Conservation (phyloP, 2,888 invertebrate genomes). For the Apodemia mormo region DNA sequence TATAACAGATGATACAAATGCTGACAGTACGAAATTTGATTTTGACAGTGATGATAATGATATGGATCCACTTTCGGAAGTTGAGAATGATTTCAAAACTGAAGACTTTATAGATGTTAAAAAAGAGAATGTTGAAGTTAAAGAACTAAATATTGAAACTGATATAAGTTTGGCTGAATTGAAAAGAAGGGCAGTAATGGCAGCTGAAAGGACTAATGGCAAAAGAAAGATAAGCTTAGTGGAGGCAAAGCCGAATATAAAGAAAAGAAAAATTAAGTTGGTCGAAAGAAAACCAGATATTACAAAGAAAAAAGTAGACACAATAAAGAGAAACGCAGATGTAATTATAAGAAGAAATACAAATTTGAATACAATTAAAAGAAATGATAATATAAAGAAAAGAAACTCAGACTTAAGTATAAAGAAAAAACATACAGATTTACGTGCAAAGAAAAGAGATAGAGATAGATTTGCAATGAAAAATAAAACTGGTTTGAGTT, state of each 20-base stretch:
- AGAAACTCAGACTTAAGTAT: neutral
- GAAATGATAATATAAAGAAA: neutral
- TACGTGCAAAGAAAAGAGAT: neutral
- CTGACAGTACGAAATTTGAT: conserved; percentile 10
- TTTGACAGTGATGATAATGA: conserved; percentile 7
- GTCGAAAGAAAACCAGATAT: conserved; percentile 7
- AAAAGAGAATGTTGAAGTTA: neutral
- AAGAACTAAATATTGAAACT: neutral
- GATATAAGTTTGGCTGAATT: conserved; percentile 10
- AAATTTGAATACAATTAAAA: neutral
- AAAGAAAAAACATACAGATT: neutral
- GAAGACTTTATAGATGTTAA: neutral
- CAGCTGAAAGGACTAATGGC: neutral
- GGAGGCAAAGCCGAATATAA: neutral
- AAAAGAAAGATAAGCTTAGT: neutral
- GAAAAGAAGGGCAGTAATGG: neutral
- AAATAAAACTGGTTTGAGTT: neutral
- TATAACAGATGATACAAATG: neutral
- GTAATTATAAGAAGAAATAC: neutral
- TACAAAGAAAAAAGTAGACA: neutral
- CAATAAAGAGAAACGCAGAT: neutral
- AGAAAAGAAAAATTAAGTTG: conserved; percentile 6
- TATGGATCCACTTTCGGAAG: conserved; percentile 9
- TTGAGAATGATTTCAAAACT: neutral
- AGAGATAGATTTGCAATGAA: neutral